Percentiles rank a stretch among this genome's conserved stretches.
These are phyloP conservation scores for Lophura nycthemera DNA, from an alignment of 2,113 vertebrate species.

Conservation along the genomic window DNA sequence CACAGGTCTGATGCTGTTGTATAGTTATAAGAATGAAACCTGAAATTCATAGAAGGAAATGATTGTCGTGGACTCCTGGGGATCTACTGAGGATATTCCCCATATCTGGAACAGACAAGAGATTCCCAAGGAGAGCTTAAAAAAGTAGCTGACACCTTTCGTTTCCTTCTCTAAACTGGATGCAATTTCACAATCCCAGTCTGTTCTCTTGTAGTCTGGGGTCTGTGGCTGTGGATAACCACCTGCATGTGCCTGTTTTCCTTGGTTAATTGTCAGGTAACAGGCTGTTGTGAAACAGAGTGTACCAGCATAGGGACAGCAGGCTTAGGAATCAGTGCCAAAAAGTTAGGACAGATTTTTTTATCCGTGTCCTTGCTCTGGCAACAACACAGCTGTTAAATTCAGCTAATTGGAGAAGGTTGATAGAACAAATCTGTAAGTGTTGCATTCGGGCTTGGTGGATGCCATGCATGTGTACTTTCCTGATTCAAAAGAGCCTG, in stretches of 20 bases:
- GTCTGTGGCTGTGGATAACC: constrained; percentile 54
- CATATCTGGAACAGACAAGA: not conserved
- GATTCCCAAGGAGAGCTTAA: not conserved
- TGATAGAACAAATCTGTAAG: not conserved
- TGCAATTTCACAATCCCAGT: not conserved
- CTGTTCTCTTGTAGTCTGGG: constrained; percentile 28
- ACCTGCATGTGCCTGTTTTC: constrained; percentile 51
- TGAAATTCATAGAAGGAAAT: not conserved
- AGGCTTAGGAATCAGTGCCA: constrained; percentile 36
- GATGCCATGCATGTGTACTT: not conserved
- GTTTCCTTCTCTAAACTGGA: not conserved
- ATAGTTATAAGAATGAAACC: not conserved
- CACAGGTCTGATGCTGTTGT: not conserved
- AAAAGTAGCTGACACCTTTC: not conserved
- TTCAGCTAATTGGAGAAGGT: constrained; percentile 16
- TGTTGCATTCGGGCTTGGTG: not conserved
- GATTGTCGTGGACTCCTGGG: not conserved
- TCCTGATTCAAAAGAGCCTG: not conserved
- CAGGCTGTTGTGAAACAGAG: constrained; percentile 53
- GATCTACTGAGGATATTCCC: not conserved
- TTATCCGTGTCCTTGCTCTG: constrained; percentile 12
- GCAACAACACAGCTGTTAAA: not conserved
- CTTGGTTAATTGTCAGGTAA: constrained; percentile 62
- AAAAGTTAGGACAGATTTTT: constrained; percentile 10
- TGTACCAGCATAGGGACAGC: constrained; percentile 37